Percentiles rank a stretch among this genome's conserved stretches.
phyloP scores from a whole-genome alignment of 2,113 vertebrate species.

The Pseudorasbora parva region DNA sequence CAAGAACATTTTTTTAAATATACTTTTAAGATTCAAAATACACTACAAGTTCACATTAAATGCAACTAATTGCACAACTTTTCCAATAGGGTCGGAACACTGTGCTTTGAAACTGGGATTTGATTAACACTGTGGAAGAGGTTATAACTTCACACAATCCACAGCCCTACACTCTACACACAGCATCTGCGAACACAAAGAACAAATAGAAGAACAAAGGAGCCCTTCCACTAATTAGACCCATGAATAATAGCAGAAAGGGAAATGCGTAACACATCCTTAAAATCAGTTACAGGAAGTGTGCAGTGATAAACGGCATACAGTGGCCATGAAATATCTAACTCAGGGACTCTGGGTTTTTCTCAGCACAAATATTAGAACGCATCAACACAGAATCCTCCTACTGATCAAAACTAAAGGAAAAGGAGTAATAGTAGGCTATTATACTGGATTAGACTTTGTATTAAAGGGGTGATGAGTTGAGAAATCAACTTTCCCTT shows the following conservation, averaged over 20 bases:
- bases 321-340: not conserved
- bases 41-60: no score
- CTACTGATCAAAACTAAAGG: not conserved
- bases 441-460: not conserved
- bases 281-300: constrained; percentile 47
- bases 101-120: not conserved
- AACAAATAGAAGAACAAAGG: constrained; percentile 7
- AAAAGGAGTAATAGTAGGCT: not conserved
- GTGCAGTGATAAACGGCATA: constrained; percentile 31
- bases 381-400: not conserved
- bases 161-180: not conserved
- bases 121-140: not conserved
- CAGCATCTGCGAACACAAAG: not conserved
- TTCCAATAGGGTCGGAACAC: not conserved
- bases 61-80: not conserved
- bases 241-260: constrained; percentile 29
- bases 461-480: no score
- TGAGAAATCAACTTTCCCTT: no score
- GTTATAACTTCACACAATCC: not conserved
- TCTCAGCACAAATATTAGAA: constrained; percentile 16
- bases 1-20: no score
- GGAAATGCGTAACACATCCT: constrained; percentile 32
- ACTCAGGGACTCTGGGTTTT: constrained; percentile 16
- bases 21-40: no score
- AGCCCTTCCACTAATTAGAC: constrained; percentile 27